Conservation (phyloP, 2,888 invertebrate species). For the Petrophora chlorosata region DNA sequence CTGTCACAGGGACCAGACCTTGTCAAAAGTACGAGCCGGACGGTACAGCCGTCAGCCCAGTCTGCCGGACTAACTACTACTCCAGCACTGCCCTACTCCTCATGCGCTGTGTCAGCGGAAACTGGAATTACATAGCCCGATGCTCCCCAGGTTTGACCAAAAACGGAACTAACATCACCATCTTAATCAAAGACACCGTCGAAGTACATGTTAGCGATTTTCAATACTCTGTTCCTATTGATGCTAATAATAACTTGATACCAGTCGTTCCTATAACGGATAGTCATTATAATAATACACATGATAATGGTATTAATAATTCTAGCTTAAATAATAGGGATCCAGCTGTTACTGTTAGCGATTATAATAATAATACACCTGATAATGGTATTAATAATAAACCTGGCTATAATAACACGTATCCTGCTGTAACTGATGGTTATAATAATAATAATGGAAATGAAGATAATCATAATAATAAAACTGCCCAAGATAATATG, state of each 20-base stretch:
- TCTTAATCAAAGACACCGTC: slow-evolving; percentile 52
- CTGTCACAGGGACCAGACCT: slow-evolving; percentile 13
- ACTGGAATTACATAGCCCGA: slow-evolving; percentile 25
- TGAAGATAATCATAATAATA: too few species aligned
- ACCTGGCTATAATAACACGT: too few species aligned
- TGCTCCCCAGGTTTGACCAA: slow-evolving; percentile 40
- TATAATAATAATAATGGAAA: neutral
- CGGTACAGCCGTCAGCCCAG: slow-evolving; percentile 26
- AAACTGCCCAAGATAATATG: too few species aligned
- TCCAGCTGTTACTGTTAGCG: too few species aligned
- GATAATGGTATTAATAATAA: too few species aligned
- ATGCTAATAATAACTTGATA: slow-evolving; percentile 3
- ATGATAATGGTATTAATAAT: too few species aligned
- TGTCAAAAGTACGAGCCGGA: slow-evolving; percentile 22
- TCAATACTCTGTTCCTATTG: slow-evolving; percentile 19
- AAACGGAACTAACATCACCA: slow-evolving; percentile 57
- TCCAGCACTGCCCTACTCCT: slow-evolving; percentile 13
- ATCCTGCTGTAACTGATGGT: too few species aligned
- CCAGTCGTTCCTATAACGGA: slow-evolving; percentile 12
- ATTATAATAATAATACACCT: neutral
- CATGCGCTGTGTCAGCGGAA: slow-evolving; percentile 28
- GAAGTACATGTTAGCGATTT: slow-evolving; percentile 45
- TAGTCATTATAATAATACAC: neutral
- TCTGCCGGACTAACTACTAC: slow-evolving; percentile 28
- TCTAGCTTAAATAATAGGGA: too few species aligned